Conservation (phyloP, 2,888 invertebrate genomes). For the Leptinotarsa haldemani region DNA sequence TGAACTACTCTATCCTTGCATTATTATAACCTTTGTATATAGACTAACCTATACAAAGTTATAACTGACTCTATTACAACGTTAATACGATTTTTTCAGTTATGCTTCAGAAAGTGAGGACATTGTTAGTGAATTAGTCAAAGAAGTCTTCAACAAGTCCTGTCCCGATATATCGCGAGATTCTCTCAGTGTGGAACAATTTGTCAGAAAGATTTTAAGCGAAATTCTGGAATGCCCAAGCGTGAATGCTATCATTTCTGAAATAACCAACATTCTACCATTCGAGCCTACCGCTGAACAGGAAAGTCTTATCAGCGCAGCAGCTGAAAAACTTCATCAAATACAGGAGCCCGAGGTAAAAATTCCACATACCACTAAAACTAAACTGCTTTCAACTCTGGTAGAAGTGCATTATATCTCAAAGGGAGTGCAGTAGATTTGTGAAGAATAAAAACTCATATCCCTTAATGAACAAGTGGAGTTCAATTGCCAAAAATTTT, state of each 20-base stretch:
- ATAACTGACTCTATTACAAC: too few relatives aligned
- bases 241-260: constrained; percentile 54
- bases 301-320: constrained; percentile 52
- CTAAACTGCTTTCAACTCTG: too few relatives aligned
- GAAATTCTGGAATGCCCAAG: constrained; percentile 53
- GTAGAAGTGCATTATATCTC: too few relatives aligned
- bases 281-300: constrained; percentile 54
- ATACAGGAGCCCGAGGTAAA: constrained; percentile 54
- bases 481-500: too few relatives aligned
- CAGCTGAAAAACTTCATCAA: constrained; percentile 57
- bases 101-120: constrained; percentile 51
- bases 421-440: too few relatives aligned
- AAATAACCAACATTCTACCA: constrained; percentile 55
- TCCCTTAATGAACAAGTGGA: too few relatives aligned
- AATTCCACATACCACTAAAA: not conserved
- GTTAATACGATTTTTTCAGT: constrained; percentile 41
- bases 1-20: too few relatives aligned
- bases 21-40: too few relatives aligned
- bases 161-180: constrained; percentile 44
- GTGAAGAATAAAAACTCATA: too few relatives aligned
- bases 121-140: constrained; percentile 51
- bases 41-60: too few relatives aligned
- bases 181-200: constrained; percentile 47
- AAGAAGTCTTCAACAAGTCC: constrained; percentile 53
- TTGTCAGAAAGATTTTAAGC: constrained; percentile 52